These are phyloP conservation scores for Ricordea florida DNA, from an alignment of 92 coral and sea anemone genomes.

Conservation along the genomic window DNA sequence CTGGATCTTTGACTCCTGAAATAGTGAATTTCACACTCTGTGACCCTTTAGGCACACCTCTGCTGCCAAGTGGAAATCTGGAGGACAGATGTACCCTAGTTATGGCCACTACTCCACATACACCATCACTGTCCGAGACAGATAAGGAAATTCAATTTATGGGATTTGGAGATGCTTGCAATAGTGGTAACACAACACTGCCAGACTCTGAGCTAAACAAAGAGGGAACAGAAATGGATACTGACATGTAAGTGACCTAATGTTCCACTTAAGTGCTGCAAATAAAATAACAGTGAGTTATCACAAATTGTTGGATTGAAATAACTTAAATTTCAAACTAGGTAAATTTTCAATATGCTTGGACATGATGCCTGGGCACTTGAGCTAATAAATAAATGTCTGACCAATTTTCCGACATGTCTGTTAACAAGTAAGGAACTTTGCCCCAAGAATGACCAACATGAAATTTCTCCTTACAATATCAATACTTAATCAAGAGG, in stretches of 20 bases:
- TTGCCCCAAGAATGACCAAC: no score
- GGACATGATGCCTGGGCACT: no score
- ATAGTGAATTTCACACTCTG: constrained; percentile 58
- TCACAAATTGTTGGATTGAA: no score
- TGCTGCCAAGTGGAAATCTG: constrained; percentile 39
- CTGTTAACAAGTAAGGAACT: no score
- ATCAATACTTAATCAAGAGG: no score
- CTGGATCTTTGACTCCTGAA: constrained; percentile 48
- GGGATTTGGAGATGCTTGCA: constrained; percentile 58
- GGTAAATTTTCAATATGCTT: no score
- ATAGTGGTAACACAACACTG: constrained; percentile 38
- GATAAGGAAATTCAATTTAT: constrained; percentile 54
- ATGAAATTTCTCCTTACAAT: no score
- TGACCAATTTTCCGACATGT: no score
- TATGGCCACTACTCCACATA: constrained; percentile 43
- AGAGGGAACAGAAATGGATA: constrained; percentile 31
- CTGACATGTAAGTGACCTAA: constrained; percentile 37
- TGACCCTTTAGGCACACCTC: constrained; percentile 57
- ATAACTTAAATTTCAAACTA: no score
- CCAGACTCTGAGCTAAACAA: constrained; percentile 36
- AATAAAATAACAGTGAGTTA: no score
- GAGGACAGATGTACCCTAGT: constrained; percentile 49
- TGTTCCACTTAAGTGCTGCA: no score
- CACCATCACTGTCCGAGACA: constrained; percentile 50
- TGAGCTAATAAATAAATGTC: no score